Conservation (phyloP, 2,113 vertebrate genomes). For the Takifugu bimaculatus region DNA sequence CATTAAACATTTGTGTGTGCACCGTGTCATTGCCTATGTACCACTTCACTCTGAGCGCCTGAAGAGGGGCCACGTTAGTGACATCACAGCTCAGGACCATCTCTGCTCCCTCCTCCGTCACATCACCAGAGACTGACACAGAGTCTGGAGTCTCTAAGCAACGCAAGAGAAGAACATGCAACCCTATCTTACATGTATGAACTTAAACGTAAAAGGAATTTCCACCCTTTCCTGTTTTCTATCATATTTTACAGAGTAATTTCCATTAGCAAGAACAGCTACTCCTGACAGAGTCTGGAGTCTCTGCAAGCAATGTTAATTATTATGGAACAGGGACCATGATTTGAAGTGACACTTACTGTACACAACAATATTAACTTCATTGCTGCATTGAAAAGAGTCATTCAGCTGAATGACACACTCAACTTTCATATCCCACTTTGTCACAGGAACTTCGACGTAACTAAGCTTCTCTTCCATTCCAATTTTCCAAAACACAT, state of each 20-base stretch:
- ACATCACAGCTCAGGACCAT: constrained; percentile 67
- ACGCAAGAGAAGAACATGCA: background rate
- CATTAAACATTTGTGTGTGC: accelerated
- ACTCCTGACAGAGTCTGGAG: background rate
- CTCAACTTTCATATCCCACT: constrained; percentile 25
- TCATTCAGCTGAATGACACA: constrained; percentile 20
- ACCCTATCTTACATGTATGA: too few relatives aligned
- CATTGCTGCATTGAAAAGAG: background rate
- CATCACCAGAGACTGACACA: background rate
- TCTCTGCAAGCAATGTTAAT: background rate
- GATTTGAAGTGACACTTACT: constrained; percentile 49
- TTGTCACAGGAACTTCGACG: background rate
- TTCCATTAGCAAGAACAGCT: too few relatives aligned
- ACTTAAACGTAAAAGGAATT: too few relatives aligned
- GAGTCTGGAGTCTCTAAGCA: constrained; percentile 50
- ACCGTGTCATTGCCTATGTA: background rate
- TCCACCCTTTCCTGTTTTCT: too few relatives aligned
- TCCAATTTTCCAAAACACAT: constrained; percentile 14
- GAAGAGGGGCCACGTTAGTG: constrained; percentile 28
- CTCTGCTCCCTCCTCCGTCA: background rate
- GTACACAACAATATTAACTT: constrained; percentile 41
- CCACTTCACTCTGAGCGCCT: constrained; percentile 49
- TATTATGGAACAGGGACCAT: background rate
- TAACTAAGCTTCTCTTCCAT: accelerated
- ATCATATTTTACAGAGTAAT: too few relatives aligned